Conservation (phyloP, 2,797 vertebrate genomes). For the Bryconaethiops microstoma region DNA sequence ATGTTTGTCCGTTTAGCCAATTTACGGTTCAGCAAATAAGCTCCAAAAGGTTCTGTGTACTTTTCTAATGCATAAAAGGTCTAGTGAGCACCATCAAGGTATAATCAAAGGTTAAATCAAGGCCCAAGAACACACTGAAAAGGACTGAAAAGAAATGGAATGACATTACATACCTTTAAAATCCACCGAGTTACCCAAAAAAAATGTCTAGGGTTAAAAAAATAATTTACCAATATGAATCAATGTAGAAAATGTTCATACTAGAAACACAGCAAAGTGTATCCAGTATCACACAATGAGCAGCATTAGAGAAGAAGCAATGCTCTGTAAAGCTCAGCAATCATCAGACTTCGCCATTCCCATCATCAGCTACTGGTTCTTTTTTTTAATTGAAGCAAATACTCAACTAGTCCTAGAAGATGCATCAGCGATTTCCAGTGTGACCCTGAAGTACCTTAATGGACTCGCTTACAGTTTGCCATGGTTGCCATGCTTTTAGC, state of each 20-base stretch:
- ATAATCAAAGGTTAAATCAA: conserved; percentile 1
- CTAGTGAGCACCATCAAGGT: background rate
- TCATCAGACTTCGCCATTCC: background rate
- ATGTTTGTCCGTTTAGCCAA: conserved; percentile 8
- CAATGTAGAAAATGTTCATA: too few relatives aligned
- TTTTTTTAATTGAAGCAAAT: background rate
- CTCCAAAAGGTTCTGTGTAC: background rate
- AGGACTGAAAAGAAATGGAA: background rate
- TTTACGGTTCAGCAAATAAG: background rate
- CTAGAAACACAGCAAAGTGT: too few relatives aligned
- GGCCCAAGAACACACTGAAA: too few relatives aligned
- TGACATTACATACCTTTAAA: background rate
- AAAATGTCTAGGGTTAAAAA: too few relatives aligned
- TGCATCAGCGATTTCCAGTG: background rate
- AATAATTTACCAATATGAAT: too few relatives aligned
- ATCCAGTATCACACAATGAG: background rate
- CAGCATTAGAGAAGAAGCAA: too few relatives aligned
- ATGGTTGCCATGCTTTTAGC: conserved; percentile 47
- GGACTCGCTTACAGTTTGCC: conserved; percentile 23
- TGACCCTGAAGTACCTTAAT: conserved; percentile 9
- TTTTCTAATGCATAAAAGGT: background rate
- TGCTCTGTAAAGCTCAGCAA: background rate
- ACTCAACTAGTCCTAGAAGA: background rate
- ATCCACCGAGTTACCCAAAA: too few relatives aligned
- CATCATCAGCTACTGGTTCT: background rate